phyloP scores from a whole-genome alignment of 2,113 vertebrate genomes.

The Martes martes region DNA sequence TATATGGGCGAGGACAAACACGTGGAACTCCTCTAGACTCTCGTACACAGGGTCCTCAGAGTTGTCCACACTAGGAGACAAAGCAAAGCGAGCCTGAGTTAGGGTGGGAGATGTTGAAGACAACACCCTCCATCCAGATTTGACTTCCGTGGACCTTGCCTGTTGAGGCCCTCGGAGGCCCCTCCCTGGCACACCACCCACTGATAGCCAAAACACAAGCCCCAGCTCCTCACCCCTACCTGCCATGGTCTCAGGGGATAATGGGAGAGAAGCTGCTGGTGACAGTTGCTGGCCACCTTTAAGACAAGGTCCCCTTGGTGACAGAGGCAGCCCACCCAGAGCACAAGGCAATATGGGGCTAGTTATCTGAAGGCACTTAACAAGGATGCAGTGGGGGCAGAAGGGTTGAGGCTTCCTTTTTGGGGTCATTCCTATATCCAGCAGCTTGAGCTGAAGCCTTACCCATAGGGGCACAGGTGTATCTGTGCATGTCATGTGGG shows the following conservation, averaged over 20 bases:
- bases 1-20: slow-evolving; percentile 97
- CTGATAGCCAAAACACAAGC: accelerated
- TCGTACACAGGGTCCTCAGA: slow-evolving; percentile 98
- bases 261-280: neutral
- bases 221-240: too few species aligned
- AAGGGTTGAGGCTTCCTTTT: neutral
- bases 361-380: too few species aligned
- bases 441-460: neutral
- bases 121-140: accelerated
- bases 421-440: too few species aligned
- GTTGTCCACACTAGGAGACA: slow-evolving; percentile 91
- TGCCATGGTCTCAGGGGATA: neutral
- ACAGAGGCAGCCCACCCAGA: neutral
- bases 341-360: accelerated
- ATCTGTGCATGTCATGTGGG: accelerated
- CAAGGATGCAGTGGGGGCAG: neutral
- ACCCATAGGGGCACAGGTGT: neutral
- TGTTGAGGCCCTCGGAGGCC: accelerated
- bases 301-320: neutral
- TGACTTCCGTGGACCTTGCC: neutral
- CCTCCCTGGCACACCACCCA: neutral
- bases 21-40: slow-evolving; percentile 98
- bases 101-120: too few species aligned
- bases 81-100: neutral
- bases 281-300: neutral